Evolutionary conservation across 2,888 invertebrate genomes (phyloP), one percentile per base, ranked within the genome.

Genomic region (Drosophila barbarae): DNA sequence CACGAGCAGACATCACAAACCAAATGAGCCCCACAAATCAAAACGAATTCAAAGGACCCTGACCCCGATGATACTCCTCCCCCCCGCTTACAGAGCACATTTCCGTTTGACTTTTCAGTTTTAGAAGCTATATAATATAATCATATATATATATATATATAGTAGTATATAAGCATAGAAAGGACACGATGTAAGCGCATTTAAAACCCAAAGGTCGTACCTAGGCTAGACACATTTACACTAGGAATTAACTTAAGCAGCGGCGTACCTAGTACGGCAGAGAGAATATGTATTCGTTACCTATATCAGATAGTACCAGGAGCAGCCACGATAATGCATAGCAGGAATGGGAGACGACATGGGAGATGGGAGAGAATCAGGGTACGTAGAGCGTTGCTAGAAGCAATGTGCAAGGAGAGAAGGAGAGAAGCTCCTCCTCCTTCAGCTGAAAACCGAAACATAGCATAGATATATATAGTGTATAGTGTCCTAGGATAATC

Each of bases 301-400:
- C 39, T n/a, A 34, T 49, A 42, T 61, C 41, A 30, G 30, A 9
- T 34, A 49, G 63, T 44, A 32, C 21, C 23, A 21, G 26, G 34
- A 5, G 36, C 12, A 12, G 26, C 28, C 21, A 9, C 21, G 23
- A 42, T 26, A 26, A 26, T 57, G 58, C 58, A 13, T 23, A 41
- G 63, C 63, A 51, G 32, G 13, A 15, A 23, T 2, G 35, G 15
- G 30, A 10, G 5, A 4, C 10, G 36, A 26, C 26, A 9, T 30
- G 32, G 3, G 30, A 34, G 23, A 5, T 7, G 53, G 38, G 15
- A 15, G 28, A 30, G 63, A 65, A 79, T 82, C 79, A 79, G 79
- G 79, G 79, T 79, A 79, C 79, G 66, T 66, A 76, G 74, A 74
- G 74, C 72, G 65, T 74, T 79, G 79, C 67, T 79, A 73, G 74